These are phyloP conservation scores for Nestor notabilis DNA, from an alignment of 2,113 vertebrate species.

Conservation along the genomic window DNA sequence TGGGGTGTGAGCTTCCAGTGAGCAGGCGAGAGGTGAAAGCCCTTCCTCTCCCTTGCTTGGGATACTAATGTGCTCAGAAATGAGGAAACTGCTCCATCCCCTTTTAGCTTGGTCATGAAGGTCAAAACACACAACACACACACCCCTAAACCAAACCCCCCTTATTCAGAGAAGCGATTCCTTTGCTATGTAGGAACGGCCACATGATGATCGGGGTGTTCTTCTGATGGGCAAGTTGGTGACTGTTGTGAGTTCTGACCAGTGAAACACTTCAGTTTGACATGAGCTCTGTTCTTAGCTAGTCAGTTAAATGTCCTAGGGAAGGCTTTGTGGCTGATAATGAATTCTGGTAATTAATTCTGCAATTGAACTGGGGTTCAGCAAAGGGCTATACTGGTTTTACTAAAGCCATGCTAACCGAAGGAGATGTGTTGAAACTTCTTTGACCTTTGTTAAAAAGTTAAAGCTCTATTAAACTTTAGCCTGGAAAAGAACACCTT, in stretches of 20 bases:
- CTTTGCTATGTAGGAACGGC: not conserved
- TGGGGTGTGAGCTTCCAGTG: not conserved
- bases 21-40: conserved; percentile 45
- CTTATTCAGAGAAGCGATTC: not conserved
- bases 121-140: not conserved
- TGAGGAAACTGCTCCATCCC: not conserved
- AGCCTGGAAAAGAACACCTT: not conserved
- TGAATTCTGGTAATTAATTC: conserved; percentile 8
- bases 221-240: not conserved
- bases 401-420: not conserved
- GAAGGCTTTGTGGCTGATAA: conserved; percentile 6
- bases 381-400: not conserved
- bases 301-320: not conserved
- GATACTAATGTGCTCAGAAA: not conserved
- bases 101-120: not conserved
- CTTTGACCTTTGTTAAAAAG: conserved; percentile 17
- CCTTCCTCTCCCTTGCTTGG: not conserved
- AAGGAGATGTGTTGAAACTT: not conserved
- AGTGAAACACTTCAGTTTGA: not conserved
- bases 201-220: rapidly evolving
- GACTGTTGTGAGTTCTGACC: not conserved
- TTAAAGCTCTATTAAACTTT: conserved; percentile 7
- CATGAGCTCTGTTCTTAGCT: not conserved
- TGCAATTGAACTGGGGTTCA: not conserved
- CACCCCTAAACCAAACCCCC: rapidly evolving